Evolutionary conservation across 1,140 invertebrate species (phyloP).

Genomic region (Leguminivora glycinivorella): DNA sequence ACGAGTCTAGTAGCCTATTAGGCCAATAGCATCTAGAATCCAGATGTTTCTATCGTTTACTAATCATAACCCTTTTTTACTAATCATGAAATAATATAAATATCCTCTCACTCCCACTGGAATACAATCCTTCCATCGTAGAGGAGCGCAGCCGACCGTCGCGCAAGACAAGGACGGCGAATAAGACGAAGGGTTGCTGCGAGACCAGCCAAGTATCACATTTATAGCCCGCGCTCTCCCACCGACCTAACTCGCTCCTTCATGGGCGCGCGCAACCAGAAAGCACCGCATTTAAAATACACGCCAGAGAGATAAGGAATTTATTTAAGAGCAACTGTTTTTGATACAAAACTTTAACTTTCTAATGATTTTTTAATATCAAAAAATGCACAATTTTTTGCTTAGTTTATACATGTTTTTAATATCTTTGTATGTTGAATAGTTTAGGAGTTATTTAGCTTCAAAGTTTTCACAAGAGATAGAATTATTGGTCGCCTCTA

Average conservation of each 20-base stretch:
- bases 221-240: constrained; percentile 44
- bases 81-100: not conserved
- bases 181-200: constrained; percentile 80
- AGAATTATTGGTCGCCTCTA: constrained; percentile 64
- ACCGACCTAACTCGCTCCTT: constrained; percentile 56
- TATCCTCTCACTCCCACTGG: constrained; percentile 28
- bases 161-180: constrained; percentile 78
- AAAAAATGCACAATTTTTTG: constrained; percentile 73
- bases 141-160: constrained; percentile 72
- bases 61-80: too few relatives aligned
- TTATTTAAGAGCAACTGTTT: constrained; percentile 53
- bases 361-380: constrained; percentile 40
- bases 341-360: constrained; percentile 24
- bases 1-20: too few relatives aligned
- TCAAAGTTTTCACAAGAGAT: constrained; percentile 67
- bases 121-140: constrained; percentile 45
- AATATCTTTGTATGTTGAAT: constrained; percentile 24
- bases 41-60: too few relatives aligned
- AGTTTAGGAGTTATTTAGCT: constrained; percentile 42
- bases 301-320: constrained; percentile 77
- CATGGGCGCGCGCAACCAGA: constrained; percentile 72
- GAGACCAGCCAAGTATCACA: constrained; percentile 73
- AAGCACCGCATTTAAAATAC: constrained; percentile 78
- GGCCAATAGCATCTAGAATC: not conserved
- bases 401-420: constrained; percentile 46